Evolutionary conservation across 1,140 invertebrate genomes (phyloP), one percentile per base, ranked within the genome.

Genomic region (Drosophila mauritiana): DNA sequence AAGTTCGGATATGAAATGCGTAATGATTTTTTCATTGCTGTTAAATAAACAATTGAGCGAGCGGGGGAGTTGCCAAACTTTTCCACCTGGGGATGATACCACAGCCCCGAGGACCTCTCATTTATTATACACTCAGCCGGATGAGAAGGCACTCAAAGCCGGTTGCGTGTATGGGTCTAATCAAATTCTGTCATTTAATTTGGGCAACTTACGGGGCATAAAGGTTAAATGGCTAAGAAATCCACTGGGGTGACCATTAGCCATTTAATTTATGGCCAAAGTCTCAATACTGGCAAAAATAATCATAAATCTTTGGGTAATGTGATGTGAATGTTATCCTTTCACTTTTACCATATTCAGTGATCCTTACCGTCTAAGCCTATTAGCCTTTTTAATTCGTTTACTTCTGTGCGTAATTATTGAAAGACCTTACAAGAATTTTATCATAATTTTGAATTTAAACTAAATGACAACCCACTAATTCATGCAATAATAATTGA

Each of bases 11-110:
- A 70, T 65, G 59, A 86, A 82, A 86, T 86, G 72, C 69, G 74
- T 88, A 86, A 86, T 86, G 83, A 88, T 83, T 88, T 88, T 86
- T 86, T 86, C 65, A 86, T 86, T 62, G 75, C 82, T 86, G 69
- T 86, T 86, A 86, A 86, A 79, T 82, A 86, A 88, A 86, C 75
- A 88, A 88, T 86, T 76, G 70, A 42, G 62, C 17, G 15, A 25
- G 63, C n/a, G 27, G 63, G 40, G 40, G 31, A 31, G 37, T 68
- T 25, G 61, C 37, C 36, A 79, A 88, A 88, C 51, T 78, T 85
- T 83, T 45, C 55, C 70, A 58, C 54, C 54, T 74, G 36, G 39
- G 68, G 59, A 62, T 61, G 84, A 43, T 46, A 37, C 43, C 40
- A 15, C 39, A 25, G 46, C 45, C 59, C 27, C n/a, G 31, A 53